These are phyloP conservation scores for Suncus etruscus DNA, from an alignment of 2,113 vertebrate species.

Conservation along the genomic window DNA sequence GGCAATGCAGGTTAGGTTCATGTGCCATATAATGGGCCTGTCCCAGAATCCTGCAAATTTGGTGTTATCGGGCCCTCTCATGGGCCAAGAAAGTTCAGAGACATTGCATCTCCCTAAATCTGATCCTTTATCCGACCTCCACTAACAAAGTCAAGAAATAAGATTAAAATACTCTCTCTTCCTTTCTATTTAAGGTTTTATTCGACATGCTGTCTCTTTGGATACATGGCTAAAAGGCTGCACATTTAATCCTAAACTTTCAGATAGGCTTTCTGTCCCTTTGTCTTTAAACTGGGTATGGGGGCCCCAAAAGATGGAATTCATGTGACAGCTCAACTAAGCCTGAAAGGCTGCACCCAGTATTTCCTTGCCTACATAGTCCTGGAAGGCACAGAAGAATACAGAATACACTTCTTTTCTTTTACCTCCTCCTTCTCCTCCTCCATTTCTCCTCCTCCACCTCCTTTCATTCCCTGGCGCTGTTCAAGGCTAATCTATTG, in stretches of 20 bases:
- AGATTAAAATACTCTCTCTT: background rate
- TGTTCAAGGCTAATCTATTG: too few species aligned
- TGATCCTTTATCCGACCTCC: background rate
- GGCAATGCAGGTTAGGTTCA: background rate
- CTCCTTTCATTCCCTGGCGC: too few species aligned
- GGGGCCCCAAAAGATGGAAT: background rate
- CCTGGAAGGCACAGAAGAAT: too few species aligned
- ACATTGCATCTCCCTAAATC: background rate
- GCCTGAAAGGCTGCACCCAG: background rate
- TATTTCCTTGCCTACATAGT: background rate
- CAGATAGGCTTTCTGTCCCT: background rate
- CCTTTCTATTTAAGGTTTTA: background rate
- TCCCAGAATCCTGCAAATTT: background rate
- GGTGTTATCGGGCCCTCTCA: background rate
- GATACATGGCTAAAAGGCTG: background rate
- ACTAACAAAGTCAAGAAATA: background rate
- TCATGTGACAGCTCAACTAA: background rate
- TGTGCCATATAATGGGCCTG: background rate
- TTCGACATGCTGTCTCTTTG: background rate
- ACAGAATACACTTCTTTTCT: background rate
- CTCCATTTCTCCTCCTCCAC: too few species aligned
- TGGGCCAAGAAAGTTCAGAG: constrained; percentile 22
- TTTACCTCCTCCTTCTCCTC: too few species aligned
- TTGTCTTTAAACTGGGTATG: background rate
- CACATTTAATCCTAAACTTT: constrained; percentile 3